phyloP scores from a whole-genome alignment of 2,113 vertebrate species.

The Oxyruncus cristatus region DNA sequence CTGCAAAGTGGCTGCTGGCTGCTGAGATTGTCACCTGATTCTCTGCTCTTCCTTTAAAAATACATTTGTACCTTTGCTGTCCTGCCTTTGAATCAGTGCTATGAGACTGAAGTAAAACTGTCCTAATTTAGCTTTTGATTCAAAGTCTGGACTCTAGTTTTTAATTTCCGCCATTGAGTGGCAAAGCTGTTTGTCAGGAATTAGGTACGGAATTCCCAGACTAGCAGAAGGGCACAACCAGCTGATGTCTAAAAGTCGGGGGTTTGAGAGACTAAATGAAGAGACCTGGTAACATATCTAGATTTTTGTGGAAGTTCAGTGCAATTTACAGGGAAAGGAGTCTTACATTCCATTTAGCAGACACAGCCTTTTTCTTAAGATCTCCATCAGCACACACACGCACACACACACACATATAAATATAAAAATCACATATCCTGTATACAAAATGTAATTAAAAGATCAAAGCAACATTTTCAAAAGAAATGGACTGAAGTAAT shows the following conservation, averaged over 20 bases:
- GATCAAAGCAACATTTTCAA: not conserved
- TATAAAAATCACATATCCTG: not conserved
- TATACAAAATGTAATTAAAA: not conserved
- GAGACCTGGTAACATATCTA: not conserved
- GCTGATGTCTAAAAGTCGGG: not conserved
- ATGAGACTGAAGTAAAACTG: not conserved
- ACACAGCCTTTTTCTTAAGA: not conserved
- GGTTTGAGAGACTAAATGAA: not conserved
- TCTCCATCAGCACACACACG: not conserved
- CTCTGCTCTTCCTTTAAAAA: not conserved
- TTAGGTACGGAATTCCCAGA: not conserved
- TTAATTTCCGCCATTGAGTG: not conserved
- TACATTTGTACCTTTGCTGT: not conserved
- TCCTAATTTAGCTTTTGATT: not conserved
- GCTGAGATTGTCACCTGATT: not conserved
- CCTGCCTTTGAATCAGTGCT: not conserved
- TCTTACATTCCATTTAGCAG: not conserved
- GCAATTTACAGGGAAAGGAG: not conserved
- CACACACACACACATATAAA: too few species aligned
- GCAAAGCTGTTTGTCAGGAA: not conserved
- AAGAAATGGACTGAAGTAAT: not conserved
- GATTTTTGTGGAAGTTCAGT: not conserved
- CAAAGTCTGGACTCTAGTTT: not conserved
- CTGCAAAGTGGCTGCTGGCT: slow-evolving; percentile 17
- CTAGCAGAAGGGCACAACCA: not conserved